Conservation (phyloP, 2,797 vertebrate genomes). For the Thalassophryne amazonica region DNA sequence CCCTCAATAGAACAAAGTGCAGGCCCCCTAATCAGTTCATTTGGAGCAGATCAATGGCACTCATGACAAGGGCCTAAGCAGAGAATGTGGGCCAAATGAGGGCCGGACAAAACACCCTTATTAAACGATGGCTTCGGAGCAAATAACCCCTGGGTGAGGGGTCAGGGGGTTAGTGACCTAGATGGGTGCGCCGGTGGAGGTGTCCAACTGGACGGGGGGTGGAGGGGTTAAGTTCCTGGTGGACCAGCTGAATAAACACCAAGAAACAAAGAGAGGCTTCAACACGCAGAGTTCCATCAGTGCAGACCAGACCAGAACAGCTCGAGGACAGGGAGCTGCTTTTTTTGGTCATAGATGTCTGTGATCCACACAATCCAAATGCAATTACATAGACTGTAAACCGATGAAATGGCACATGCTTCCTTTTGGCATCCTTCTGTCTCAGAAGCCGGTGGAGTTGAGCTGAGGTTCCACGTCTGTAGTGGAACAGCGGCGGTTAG, state of each 20-base stretch:
- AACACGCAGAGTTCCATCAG: slow-evolving; percentile 49
- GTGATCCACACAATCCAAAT: slow-evolving; percentile 28
- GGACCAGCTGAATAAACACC: slow-evolving; percentile 83
- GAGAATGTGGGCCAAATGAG: slow-evolving; percentile 42
- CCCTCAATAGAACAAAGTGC: slow-evolving; percentile 70
- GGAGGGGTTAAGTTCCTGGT: slow-evolving; percentile 55
- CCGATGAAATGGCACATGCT: too few species aligned
- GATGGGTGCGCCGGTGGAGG: slow-evolving; percentile 59
- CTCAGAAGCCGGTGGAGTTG: too few species aligned
- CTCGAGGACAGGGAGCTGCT: slow-evolving; percentile 48
- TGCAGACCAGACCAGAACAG: slow-evolving; percentile 32
- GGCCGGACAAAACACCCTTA: slow-evolving; percentile 75
- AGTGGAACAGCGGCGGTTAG: too few species aligned
- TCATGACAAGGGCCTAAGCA: slow-evolving; percentile 66
- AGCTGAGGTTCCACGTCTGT: too few species aligned
- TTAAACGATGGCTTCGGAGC: slow-evolving; percentile 70
- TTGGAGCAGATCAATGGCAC: slow-evolving; percentile 72
- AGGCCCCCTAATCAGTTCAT: slow-evolving; percentile 77
- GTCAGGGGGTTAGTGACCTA: slow-evolving; percentile 73
- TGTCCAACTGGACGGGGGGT: slow-evolving; percentile 58
- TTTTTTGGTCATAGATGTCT: slow-evolving; percentile 51
- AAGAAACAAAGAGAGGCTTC: slow-evolving; percentile 72
- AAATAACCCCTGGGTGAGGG: slow-evolving; percentile 69
- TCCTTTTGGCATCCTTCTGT: too few species aligned
- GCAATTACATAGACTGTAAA: slow-evolving; percentile 11